Percentiles rank a stretch among this genome's conserved stretches.
Conservation (phyloP, 2,888 invertebrate species). For the Blomia tropicalis region DNA sequence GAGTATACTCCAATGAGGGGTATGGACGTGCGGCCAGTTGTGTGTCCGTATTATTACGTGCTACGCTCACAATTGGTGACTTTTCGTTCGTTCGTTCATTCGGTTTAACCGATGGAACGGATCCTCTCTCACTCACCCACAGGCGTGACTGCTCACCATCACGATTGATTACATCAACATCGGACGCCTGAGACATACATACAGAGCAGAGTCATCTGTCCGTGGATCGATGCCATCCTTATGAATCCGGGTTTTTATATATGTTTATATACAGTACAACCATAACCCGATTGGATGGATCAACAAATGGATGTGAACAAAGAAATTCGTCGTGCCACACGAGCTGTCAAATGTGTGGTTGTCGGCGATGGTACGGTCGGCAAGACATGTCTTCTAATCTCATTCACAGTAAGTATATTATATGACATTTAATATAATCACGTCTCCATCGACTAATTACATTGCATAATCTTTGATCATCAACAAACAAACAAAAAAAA, state of each 20-base stretch:
- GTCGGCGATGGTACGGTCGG: conserved; percentile 47
- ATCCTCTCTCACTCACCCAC: too few species aligned
- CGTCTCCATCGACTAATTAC: neutral
- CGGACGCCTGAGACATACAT: too few species aligned
- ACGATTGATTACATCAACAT: too few species aligned
- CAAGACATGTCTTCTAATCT: conserved; percentile 47
- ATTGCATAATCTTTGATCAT: neutral
- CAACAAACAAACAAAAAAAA: neutral
- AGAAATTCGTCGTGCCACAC: conserved; percentile 30
- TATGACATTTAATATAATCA: too few species aligned
- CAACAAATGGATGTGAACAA: conserved; percentile 1
- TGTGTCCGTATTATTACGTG: neutral
- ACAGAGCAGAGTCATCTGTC: neutral
- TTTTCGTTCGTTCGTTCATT: too few species aligned
- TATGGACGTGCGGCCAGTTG: neutral
- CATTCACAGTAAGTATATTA: conserved; percentile 43
- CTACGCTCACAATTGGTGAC: neutral
- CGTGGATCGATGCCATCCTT: too few species aligned
- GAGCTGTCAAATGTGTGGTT: conserved; percentile 45
- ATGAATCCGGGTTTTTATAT: neutral
- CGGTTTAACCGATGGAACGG: neutral
- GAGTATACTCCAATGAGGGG: too few species aligned
- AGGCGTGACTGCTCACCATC: neutral
- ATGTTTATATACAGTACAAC: neutral
- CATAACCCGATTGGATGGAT: neutral